Base-by-base conservation (phyloP, 2,113 vertebrate genomes). In the Aegotheles bennettii region DNA sequence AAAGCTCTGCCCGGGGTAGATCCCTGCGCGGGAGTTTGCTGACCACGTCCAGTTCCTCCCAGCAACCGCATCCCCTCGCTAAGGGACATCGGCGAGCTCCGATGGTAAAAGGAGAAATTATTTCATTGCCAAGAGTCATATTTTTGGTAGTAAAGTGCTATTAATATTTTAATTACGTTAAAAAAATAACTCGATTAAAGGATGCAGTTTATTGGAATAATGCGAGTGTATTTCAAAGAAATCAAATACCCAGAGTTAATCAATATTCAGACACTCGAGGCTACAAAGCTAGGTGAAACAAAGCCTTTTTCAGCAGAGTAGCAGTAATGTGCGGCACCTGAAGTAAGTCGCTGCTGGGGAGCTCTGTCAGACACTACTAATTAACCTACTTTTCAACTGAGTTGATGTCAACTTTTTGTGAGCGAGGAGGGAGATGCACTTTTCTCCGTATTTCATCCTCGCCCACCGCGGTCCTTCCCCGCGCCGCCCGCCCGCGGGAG, bases 381-480 rank as follows among this genome's bases (percentile, higher is more conserved):
- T 98, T 97, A 98, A 96, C 97, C 97, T 83, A 97, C 96, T 97
- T 97, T 97, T 97, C 95, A 51, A 47, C 81, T 24, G 59, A 42
- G 67, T 87, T 77, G 59, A 60, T 86, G 97, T 92, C 93, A 97
- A 97, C 90, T 97, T 93, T 95, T 78, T 65, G 48, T 76, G 54
- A 84, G 50, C 11, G 19, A 48, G 60, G 47, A 45, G 71, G 67
- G 38, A 83, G 28, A 21, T 20, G 28, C 16, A 9, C 15, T n/a
- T 75, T 64, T 73, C 15, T 48, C n/a, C 15, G 19, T 13, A 24
- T 45, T 45, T 29, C 24, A 56, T 48, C 65, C 26, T 93, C 63
- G 45, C 84, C 78, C 77, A n/a, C 12, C 13, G 48, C 25, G 8
- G 89, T 82, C 61, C 59, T 78, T 75, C 28, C 45, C 42, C 65